Base-by-base conservation (phyloP, 2,113 vertebrate genomes). In the Sarotherodon lohbergeri region DNA sequence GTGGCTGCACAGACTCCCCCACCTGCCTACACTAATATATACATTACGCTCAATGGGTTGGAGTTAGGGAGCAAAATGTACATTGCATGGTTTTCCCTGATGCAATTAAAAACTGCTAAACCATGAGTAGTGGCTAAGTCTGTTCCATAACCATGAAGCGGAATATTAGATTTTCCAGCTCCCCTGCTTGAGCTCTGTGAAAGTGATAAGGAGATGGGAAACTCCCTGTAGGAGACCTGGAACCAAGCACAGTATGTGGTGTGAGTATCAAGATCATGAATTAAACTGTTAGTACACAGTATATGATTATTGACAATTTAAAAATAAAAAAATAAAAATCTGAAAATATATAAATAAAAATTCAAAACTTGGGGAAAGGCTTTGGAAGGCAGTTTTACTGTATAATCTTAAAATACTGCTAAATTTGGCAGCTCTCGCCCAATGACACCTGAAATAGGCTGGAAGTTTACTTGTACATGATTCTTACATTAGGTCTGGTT, bases 21-120 rank as follows among this genome's bases (percentile, higher is more conserved):
- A 87, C 55, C 86, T 90, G 89, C 91, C 90, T 90, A 88, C 79
- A 91, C 89, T 93, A 93, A 94, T 93, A 91, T 93, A 93, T 93
- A 93, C 86, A 94, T 94, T 89, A 95, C 55, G 59, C 92, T 92
- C 78, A 59, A 93, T 90, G 91, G 89, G 85, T 83, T 90, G 84
- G 73, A 93, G 83, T 93, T 86, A 82, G 71, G 78, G 81, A 91
- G 89, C 84, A 86, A 93, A 94, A 91, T 89, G 83, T 90, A 93
- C 88, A 90, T 91, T 85, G 89, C 91, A 92, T 90, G 90, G 86
- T 92, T 95, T 90, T 91, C 95, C 91, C 92, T 87, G 89, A 93
- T 92, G 93, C 89, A 93, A 94, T 94, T 95, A 94, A 94, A 93
- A 90, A 78, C 81, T 82, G 84, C 88, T 89, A 94, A 94, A 90